Percentiles rank a stretch among this genome's conserved stretches.
phyloP scores from a whole-genome alignment of 2,797 vertebrate species.

The Glossophaga mutica region DNA sequence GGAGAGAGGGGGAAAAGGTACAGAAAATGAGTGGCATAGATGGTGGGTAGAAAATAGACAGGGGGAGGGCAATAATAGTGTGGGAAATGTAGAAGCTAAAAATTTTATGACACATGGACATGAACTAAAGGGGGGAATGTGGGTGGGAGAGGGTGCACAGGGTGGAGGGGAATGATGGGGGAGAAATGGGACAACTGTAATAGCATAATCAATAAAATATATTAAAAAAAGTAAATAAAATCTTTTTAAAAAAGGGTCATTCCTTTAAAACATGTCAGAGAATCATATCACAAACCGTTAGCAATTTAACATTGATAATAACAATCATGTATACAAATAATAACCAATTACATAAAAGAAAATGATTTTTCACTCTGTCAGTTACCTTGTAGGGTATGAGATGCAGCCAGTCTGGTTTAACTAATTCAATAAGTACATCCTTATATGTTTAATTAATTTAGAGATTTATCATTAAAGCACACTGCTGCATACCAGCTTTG shows the following conservation, averaged over 20 bases:
- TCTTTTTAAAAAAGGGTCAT: neutral
- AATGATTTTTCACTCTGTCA: neutral
- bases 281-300: neutral
- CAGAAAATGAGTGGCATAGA: no score
- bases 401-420: neutral
- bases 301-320: neutral
- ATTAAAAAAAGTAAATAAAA: no score
- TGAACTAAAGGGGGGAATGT: no score
- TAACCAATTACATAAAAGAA: neutral
- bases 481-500: neutral
- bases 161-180: no score
- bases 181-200: no score
- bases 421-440: neutral
- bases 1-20: no score
- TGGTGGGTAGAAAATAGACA: no score
- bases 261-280: neutral
- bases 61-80: no score
- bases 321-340: neutral
- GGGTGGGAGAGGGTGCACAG: no score
- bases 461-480: neutral
- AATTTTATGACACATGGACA: no score
- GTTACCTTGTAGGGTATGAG: neutral
- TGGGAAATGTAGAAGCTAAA: no score
- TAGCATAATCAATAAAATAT: no score
- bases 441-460: neutral